Evolutionary conservation across 2,113 vertebrate genomes (phyloP).

Genomic region (Phaetusa simplex): DNA sequence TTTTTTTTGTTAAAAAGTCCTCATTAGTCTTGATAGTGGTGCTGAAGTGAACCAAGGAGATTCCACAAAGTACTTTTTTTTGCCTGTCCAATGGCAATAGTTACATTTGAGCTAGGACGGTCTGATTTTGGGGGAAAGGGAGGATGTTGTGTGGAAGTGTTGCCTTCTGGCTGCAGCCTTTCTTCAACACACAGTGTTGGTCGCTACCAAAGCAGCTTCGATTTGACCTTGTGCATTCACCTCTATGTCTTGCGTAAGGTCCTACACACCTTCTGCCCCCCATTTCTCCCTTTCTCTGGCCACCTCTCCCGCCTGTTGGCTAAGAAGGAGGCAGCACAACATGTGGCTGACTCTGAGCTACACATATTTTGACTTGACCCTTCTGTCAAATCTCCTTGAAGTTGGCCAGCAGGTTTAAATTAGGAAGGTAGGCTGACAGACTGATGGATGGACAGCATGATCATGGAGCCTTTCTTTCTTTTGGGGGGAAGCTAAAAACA

Average conservation of each 20-base stretch:
- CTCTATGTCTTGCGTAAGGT: background rate
- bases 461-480: background rate
- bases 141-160: background rate
- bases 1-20: background rate
- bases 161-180: background rate
- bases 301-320: background rate
- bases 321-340: background rate
- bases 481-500: background rate
- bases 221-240: background rate
- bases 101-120: background rate
- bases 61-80: background rate
- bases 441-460: background rate
- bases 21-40: background rate
- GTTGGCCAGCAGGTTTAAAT: background rate
- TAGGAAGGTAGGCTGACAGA: background rate
- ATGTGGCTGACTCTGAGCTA: background rate
- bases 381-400: background rate
- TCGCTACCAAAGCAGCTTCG: background rate
- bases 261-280: background rate
- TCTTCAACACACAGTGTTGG: fast-evolving
- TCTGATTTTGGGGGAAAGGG: background rate
- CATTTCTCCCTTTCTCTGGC: background rate
- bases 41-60: background rate
- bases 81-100: background rate
- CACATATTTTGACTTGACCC: background rate